Base-by-base conservation (phyloP, 2,888 invertebrate genomes). In the Plagodis pulveraria region DNA sequence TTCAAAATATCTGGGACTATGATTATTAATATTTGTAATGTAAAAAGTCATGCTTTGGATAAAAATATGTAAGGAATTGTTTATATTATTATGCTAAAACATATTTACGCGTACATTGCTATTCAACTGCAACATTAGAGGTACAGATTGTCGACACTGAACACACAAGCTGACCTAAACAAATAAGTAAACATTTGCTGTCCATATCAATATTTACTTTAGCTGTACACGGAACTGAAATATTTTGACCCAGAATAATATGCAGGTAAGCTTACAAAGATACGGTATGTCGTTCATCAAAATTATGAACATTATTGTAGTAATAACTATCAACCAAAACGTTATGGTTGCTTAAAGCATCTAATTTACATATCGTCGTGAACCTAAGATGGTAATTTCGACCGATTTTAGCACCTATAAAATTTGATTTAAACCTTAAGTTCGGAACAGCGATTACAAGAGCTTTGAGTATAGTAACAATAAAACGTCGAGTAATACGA, bases 351-450 rank as follows among this genome's bases (percentile, higher is more conserved):
- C 62, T 22, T 64, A 56, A 60, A 61, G 59, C 62, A 56, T 45
- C 57, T 59, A 67, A 69, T 69, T 69, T 69, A 69, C 69, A 69
- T 69, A 67, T 69, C 67, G 64, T 42, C 56, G 50, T 57, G 52
- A 62, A 65, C 65, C 65, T 59, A 64, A 60, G 61, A 63, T 58
- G 62, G 69, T 58, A 69, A 69, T 69, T 69, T 66, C 69, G 62
- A 62, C 53, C 62, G 55, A 69, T 69, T 69, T 69, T 65, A 69
- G 65, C 64, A 64, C 67, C 69, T 63, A 69, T 69, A 67, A 69
- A 69, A 66, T 65, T 62, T 67, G 69, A 67, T 67, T 69, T 69
- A 69, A 67, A 55, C 62, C 50, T 48, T 64, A 67, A 67, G 65
- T 69, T 65, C 58, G 59, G 45, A 65, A 64, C 65, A 61, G 59